Evolutionary conservation across 2,888 invertebrate species (phyloP).

Genomic region (Volucella bombylans): DNA sequence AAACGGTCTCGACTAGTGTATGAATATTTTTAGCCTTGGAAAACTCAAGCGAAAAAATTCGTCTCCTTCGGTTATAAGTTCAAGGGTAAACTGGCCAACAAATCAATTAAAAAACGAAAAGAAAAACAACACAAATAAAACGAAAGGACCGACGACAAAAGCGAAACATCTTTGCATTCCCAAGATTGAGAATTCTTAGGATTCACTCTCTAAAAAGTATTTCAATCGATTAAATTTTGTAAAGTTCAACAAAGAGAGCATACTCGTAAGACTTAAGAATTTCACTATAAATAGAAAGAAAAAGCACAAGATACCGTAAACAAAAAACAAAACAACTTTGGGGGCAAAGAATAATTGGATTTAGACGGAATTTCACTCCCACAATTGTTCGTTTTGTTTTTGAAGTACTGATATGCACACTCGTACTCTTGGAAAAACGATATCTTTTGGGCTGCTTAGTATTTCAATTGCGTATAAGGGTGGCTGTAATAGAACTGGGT

Average conservation of each 20-base stretch:
- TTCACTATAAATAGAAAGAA: conserved; percentile 47
- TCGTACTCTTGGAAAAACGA: neutral
- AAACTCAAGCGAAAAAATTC: neutral
- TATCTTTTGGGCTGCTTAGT: neutral
- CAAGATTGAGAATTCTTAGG: conserved; percentile 24
- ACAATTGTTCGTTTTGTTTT: neutral
- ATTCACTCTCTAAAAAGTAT: conserved; percentile 51
- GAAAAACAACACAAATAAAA: conserved; percentile 10
- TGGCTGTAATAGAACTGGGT: neutral
- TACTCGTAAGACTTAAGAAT: conserved; percentile 38
- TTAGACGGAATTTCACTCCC: conserved; percentile 30
- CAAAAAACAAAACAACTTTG: conserved; percentile 35
- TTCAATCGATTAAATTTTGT: conserved; percentile 45
- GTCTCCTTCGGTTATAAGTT: conserved; percentile 54
- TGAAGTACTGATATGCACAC: neutral
- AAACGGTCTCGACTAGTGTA: conserved; percentile 24
- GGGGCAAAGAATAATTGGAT: conserved; percentile 61
- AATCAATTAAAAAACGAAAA: conserved; percentile 59
- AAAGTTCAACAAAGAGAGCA: conserved; percentile 16
- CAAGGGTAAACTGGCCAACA: conserved; percentile 49
- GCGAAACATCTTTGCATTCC: conserved; percentile 24
- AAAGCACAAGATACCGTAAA: neutral
- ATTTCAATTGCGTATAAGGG: conserved; percentile 2
- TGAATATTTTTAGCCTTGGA: conserved; percentile 31
- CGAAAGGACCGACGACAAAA: conserved; percentile 16